Evolutionary conservation across 2,888 invertebrate genomes (phyloP), one percentile per base, ranked within the genome.

Genomic region (Dicroscelio sp.): DNA sequence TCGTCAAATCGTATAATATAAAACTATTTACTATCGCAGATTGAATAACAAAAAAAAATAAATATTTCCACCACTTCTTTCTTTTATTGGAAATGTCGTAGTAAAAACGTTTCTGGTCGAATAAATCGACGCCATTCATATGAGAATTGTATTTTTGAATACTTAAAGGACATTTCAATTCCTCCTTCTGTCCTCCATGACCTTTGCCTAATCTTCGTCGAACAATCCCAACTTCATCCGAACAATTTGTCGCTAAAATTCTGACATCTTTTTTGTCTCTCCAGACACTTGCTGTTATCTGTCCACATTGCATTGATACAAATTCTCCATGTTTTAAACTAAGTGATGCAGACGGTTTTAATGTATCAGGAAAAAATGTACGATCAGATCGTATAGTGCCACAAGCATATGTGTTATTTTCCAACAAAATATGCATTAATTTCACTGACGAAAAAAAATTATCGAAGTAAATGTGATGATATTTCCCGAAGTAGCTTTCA

Each of bases 61-160:
- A 2, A 30, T 82, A 71, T 30, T 82, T 82, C 82, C 71, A 71
- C 60, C 82, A 82, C 30, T 82, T 82, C 14, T 71, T 82, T 27
- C 69, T 80, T 55, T 55, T 69, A 17, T n/a, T 4, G 8, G 35
- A 35, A 12, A 80, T 55, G 33, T 80, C 35, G 27, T 80, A 80
- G 35, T 80, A 79, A 14, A 31, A 65, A 1, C 79, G 27, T 25
- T 82, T 71, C 17, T 82, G 71, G 17, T 82, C 82, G 23, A 84
- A 84, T 17, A 84, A 48, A 48, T 84, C 73, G 0, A 84, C 73
- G 2, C 73, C 73, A 63, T 73, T 83, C 63, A 83, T 73, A 17
- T 35, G n/a, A 0, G n/a, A 5, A 63, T 83, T 83, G 38, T 83
- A 73, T 12, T 73, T 73, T 48, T 83, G 43, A 31, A 83, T 31